phyloP scores from a whole-genome alignment of 2,113 vertebrate genomes.

The Hemicordylus capensis region DNA sequence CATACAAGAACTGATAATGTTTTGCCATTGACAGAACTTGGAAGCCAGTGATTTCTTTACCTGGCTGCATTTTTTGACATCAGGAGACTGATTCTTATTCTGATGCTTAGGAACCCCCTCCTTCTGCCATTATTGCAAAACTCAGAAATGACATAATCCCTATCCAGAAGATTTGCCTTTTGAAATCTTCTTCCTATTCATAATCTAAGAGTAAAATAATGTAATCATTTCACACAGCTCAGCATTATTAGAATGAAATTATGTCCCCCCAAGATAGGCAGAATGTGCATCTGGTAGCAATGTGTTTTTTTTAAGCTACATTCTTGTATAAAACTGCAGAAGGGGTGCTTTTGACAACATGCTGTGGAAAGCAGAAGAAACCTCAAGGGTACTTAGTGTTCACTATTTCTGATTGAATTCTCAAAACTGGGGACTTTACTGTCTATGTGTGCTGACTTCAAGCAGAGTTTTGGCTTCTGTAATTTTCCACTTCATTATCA shows the following conservation, averaged over 20 bases:
- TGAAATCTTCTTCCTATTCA: accelerated
- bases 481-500: conserved; percentile 65
- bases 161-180: neutral
- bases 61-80: neutral
- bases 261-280: neutral
- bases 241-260: neutral
- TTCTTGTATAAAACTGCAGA: neutral
- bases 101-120: neutral
- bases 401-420: neutral
- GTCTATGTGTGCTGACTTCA: neutral
- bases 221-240: neutral
- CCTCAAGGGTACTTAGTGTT: neutral
- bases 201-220: neutral
- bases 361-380: neutral
- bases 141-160: neutral
- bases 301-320: neutral
- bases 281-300: accelerated
- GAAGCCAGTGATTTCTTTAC: neutral
- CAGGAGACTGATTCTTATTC: neutral
- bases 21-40: neutral
- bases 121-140: neutral
- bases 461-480: conserved; percentile 36
- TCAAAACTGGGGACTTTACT: neutral
- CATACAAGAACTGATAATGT: neutral
- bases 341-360: neutral